Evolutionary conservation across 2,113 vertebrate genomes (phyloP), one percentile per base, ranked within the genome.

Genomic region (Urocolius indicus): DNA sequence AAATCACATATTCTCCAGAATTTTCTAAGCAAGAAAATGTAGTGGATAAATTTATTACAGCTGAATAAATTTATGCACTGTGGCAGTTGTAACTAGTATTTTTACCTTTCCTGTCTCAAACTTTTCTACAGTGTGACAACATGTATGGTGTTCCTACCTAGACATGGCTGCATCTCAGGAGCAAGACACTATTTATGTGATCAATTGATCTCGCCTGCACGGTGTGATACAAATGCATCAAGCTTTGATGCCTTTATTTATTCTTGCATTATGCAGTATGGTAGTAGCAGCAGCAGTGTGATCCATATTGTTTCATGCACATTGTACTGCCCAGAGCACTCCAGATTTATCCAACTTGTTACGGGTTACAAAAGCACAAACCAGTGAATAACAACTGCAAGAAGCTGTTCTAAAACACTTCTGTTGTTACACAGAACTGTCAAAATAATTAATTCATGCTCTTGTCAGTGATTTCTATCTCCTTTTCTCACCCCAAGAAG

Each of bases 11-110:
- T 82, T 21, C 3, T 71, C 10, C 27, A 87, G 48, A 87, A 95
- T 93, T 95, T 94, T 89, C 87, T 78, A 84, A 90, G 85, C 65
- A 92, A 88, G 62, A 79, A 86, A 77, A 83, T 71, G 29, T 61
- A 76, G 75, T 84, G 49, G 49, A 81, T 88, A 94, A 22, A 65
- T 96, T 87, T 94, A 74, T 82, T 91, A 78, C 22, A 80, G 51
- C 57, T 83, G 32, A 34, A 77, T 59, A 66, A 79, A 79, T 87
- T 59, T 46, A 87, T 71, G 66, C 24, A 45, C 48, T 48, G 63
- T 71, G 57, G 30, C 32, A 78, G 63, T 18, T 59, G 29, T 34
- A 78, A 23, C 14, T 52, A 80, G 27, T 57, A 80, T 67, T 95
- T 93, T 88, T 67, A 63, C 26, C 14, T 79, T 76, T 86, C 11